Conservation (phyloP, 2,113 vertebrate genomes). For the Erythrocercus mccallii region DNA sequence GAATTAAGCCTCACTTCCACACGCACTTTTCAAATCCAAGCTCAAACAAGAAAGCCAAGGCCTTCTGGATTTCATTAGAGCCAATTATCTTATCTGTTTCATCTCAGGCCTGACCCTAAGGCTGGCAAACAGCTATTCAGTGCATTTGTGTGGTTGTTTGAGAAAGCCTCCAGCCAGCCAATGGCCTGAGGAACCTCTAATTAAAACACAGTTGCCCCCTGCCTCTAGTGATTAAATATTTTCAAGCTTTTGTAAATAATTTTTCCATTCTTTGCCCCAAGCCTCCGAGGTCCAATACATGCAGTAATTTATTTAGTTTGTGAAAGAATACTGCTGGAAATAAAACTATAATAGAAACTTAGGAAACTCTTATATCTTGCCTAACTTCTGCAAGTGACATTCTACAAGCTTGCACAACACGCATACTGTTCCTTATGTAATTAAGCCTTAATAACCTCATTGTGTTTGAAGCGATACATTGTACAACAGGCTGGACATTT, state of each 20-base stretch:
- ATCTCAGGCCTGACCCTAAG: constrained; percentile 96
- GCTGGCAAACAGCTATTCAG: constrained; percentile 89
- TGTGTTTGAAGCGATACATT: constrained; percentile 68
- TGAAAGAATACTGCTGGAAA: constrained; percentile 77
- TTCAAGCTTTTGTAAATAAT: constrained; percentile 97
- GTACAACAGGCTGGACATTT: constrained; percentile 50
- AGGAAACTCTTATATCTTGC: constrained; percentile 69
- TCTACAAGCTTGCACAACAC: constrained; percentile 68
- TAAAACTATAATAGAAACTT: constrained; percentile 70
- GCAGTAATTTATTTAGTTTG: constrained; percentile 80
- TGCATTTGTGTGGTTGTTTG: constrained; percentile 88
- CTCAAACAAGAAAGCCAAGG: constrained; percentile 89
- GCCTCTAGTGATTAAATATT: constrained; percentile 98
- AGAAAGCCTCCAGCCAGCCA: constrained; percentile 89
- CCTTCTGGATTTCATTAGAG: constrained; percentile 99
- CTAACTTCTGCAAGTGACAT: constrained; percentile 65
- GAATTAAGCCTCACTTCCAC: constrained; percentile 91
- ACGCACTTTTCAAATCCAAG: constrained; percentile 92
- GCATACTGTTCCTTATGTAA: constrained; percentile 69
- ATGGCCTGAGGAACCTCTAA: constrained; percentile 91
- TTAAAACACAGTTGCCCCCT: constrained; percentile 95
- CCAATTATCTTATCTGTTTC: constrained; percentile 99
- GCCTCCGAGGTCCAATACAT: constrained; percentile 83
- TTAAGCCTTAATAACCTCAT: constrained; percentile 65
- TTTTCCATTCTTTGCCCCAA: constrained; percentile 90